Evolutionary conservation across 2,113 vertebrate species (phyloP).

Genomic region (Lophura nycthemera): DNA sequence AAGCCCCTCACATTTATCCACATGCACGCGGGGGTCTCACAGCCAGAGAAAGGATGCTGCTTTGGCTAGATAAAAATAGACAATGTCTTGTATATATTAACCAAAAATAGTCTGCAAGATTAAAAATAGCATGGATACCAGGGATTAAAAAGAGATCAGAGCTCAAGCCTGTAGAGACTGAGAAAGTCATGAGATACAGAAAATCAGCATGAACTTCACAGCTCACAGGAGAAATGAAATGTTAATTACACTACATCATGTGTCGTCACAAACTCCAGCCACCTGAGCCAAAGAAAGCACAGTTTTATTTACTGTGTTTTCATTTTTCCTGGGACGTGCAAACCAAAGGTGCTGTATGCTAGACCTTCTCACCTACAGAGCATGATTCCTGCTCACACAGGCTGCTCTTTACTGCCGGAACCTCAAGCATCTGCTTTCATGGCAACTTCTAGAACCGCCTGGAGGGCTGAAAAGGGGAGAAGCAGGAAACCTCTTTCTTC

Average conservation of each 20-base stretch:
- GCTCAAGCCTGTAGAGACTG: neutral
- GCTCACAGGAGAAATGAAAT: neutral
- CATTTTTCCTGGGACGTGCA: neutral
- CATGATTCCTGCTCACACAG: slow-evolving; percentile 9
- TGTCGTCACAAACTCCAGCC: neutral
- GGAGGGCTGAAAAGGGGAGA: neutral
- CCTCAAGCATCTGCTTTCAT: neutral
- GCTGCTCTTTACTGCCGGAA: neutral
- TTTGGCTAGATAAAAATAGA: neutral
- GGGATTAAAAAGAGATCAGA: neutral
- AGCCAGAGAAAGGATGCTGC: neutral
- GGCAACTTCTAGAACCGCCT: slow-evolving; percentile 9
- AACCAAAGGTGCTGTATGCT: neutral
- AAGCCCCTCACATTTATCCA: neutral
- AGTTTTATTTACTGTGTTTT: neutral
- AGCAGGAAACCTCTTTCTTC: neutral
- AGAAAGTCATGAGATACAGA: neutral
- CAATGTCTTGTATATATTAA: neutral
- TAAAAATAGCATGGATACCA: neutral
- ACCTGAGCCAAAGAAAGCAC: neutral
- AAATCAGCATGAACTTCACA: neutral
- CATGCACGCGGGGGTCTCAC: neutral
- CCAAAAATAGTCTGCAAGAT: neutral
- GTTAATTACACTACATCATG: neutral
- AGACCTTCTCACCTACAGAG: neutral